Conservation (phyloP, 1,140 invertebrate species). For the Pachypeltis micranthus region DNA sequence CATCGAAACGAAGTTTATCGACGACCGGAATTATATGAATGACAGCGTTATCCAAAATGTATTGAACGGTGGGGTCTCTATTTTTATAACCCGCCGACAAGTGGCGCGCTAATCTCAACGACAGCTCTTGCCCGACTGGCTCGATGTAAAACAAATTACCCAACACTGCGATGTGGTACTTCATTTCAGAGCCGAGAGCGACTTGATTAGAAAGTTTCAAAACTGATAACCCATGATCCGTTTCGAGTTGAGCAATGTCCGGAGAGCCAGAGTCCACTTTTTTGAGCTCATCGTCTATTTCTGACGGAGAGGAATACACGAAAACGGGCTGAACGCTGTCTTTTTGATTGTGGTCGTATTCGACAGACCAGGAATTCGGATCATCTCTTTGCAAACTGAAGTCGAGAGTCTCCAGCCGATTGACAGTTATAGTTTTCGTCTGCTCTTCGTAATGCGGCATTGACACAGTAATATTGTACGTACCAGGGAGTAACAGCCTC, state of each 20-base stretch:
- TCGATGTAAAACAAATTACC: constrained; percentile 75
- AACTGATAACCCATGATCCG: constrained; percentile 45
- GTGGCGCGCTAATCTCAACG: constrained; percentile 70
- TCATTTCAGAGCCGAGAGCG: constrained; percentile 53
- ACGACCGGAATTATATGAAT: constrained; percentile 62
- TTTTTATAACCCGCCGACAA: constrained; percentile 54
- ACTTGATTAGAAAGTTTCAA: constrained; percentile 46
- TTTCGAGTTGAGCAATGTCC: constrained; percentile 44
- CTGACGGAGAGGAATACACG: constrained; percentile 48
- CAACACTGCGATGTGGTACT: constrained; percentile 67
- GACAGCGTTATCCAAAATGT: constrained; percentile 55
- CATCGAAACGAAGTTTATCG: constrained; percentile 12
- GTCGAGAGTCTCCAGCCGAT: constrained; percentile 52
- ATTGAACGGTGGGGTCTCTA: constrained; percentile 47
- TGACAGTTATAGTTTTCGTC: constrained; percentile 49
- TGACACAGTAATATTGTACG: constrained; percentile 66
- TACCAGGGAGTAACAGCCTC: constrained; percentile 76
- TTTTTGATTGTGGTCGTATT: constrained; percentile 54
- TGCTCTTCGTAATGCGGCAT: constrained; percentile 49
- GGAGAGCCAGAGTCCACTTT: constrained; percentile 52
- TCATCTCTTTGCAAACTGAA: constrained; percentile 68
- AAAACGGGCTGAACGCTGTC: constrained; percentile 38
- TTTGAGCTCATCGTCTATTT: constrained; percentile 48
- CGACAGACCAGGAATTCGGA: constrained; percentile 61
- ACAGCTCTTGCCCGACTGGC: constrained; percentile 69